Conservation (phyloP, 1,140 invertebrate species). For the Drosophila mojavensis region DNA sequence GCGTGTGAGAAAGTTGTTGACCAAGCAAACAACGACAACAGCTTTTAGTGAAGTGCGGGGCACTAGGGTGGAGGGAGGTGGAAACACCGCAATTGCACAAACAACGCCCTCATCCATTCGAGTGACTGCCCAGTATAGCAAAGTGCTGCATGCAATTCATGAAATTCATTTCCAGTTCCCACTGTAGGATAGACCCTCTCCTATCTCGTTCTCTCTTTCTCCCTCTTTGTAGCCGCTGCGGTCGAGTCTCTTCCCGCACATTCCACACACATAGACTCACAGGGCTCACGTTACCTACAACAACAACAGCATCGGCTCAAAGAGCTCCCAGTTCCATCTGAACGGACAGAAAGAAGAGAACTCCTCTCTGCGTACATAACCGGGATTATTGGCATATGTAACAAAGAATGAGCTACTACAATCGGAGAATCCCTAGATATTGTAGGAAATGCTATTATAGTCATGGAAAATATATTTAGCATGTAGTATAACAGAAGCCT, state of each 20-base stretch:
- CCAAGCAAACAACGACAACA: constrained; percentile 21
- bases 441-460: background rate
- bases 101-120: constrained; percentile 48
- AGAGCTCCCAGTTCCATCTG: constrained; percentile 1
- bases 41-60: background rate
- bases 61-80: background rate
- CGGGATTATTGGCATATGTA: background rate
- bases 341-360: background rate
- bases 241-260: constrained; percentile 52
- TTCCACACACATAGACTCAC: constrained; percentile 48
- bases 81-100: constrained; percentile 29
- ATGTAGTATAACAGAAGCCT: background rate
- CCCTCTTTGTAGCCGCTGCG: background rate
- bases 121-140: constrained; percentile 20
- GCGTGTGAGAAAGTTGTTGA: constrained; percentile 34
- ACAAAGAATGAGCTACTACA: background rate
- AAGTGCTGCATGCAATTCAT: constrained; percentile 35
- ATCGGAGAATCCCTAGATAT: background rate
- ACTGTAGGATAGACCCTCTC: background rate
- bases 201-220: too few species aligned
- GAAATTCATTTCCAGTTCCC: constrained; percentile 34
- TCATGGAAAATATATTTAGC: background rate
- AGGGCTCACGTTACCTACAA: constrained; percentile 37
- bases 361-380: background rate
- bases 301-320: background rate